Evolutionary conservation across 2,113 vertebrate genomes (phyloP).

Genomic region (Salvator merianae): DNA sequence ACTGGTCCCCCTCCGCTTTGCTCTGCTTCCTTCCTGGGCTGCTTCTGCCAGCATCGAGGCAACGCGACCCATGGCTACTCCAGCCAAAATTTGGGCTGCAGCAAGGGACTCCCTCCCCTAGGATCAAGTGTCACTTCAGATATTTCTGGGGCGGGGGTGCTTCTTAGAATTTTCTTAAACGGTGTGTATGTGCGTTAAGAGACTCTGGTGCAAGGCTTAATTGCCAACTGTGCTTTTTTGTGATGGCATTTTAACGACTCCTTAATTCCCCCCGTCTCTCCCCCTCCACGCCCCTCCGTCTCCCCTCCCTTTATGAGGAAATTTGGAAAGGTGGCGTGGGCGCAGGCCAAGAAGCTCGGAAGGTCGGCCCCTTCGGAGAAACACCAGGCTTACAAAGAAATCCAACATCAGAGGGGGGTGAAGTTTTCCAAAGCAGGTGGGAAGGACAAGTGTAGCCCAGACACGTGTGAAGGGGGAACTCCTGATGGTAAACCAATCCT

Average conservation of each 20-base stretch:
- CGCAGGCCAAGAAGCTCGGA: accelerated
- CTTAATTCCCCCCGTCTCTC: no score
- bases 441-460: conserved; percentile 72
- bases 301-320: background rate
- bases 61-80: no score
- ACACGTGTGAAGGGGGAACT: conserved; percentile 76
- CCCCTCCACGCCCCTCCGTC: no score
- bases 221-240: no score
- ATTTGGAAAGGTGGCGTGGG: background rate
- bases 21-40: no score
- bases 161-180: no score
- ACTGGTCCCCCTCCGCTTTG: no score
- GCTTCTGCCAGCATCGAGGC: no score
- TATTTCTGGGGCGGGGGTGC: background rate
- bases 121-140: background rate
- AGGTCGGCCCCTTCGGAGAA: background rate
- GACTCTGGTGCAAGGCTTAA: no score
- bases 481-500: conserved; percentile 90
- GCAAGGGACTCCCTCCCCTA: background rate
- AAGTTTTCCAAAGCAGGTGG: background rate
- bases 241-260: conserved; percentile 18
- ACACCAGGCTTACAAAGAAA: background rate
- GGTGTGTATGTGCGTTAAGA: no score
- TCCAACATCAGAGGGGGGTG: background rate
- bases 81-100: no score